Base-by-base conservation (phyloP, 2,797 vertebrate genomes). In the Onychomys arenicola region DNA sequence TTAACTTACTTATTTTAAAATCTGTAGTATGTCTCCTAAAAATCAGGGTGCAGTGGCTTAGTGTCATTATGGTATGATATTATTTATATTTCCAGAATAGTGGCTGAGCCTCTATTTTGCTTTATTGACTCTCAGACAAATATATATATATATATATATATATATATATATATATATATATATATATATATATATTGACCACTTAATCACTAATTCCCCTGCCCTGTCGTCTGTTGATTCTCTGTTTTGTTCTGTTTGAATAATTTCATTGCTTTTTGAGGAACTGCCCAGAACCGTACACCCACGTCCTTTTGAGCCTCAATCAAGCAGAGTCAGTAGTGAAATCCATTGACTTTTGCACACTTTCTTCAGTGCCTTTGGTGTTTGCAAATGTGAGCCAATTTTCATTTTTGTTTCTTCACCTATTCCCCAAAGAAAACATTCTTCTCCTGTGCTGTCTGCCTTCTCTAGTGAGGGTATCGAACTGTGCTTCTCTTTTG, bases 1-100 rank as follows among this genome's bases (percentile, higher is more conserved):
- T 55, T 67, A 59, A 81, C 92, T 94, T 92, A 2, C 85, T 96
- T 73, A n/a, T 67, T 67, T 93, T 95, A 78, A 77, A 91, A 91
- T 81, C 65, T 78, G 32, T 57, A 43, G 49, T 12, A 1, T 67
- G 29, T 84, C 61, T 59, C 29, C 34, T 75, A 90, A 63, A 40
- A 89, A 75, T 59, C n/a, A 67, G 46, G 37, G 78, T 73, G 40
- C 71, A 80, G 11, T 17, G 85, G 85, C n/a, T 93, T 87, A 77
- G 57, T 93, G 40, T 34, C 76, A 19, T 61, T 90, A 27, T 14
- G 25, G 17, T 85, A 0, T 93, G 37, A 92, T 23, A 11, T 19
- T 77, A 8, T 46, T 67, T 49, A 21, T 86, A 67, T 90, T 88
- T 93, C 59, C 46, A 46, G 4, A 77, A 65, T 63, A 49, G 10